phyloP scores from a whole-genome alignment of 1,140 invertebrate species.

The Drosophila leontia region DNA sequence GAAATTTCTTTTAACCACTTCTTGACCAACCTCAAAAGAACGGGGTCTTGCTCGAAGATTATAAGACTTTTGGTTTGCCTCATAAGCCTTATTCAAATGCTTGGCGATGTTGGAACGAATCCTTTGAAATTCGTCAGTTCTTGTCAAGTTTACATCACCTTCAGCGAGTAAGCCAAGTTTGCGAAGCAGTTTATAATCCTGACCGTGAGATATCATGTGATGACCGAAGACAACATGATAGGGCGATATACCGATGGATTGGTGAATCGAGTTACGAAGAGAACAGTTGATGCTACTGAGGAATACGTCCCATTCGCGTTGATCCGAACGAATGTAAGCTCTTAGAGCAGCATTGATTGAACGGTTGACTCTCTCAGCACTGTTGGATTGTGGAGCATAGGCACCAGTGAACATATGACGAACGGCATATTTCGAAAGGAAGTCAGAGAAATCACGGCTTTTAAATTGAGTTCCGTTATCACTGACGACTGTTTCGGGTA shows the following conservation, averaged over 20 bases:
- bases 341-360: not conserved
- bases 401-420: not conserved
- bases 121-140: slow-evolving; percentile 1
- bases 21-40: not conserved
- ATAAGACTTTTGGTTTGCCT: slow-evolving; percentile 5
- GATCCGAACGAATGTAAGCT: not conserved
- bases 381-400: not conserved
- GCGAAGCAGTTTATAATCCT: slow-evolving; percentile 2
- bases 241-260: slow-evolving; percentile 11
- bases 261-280: slow-evolving; percentile 11
- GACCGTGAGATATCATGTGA: slow-evolving; percentile 18
- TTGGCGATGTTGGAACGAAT: not conserved
- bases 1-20: too few species aligned
- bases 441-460: not conserved
- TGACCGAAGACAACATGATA: slow-evolving; percentile 16
- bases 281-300: slow-evolving; percentile 17
- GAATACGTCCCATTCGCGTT: slow-evolving; percentile 16
- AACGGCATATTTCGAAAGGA: not conserved
- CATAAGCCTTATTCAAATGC: slow-evolving; percentile 3
- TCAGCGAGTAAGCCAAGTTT: slow-evolving; percentile 6
- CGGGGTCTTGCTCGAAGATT: not conserved
- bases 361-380: not conserved
- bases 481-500: too few species aligned
- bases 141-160: not conserved
- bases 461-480: too few species aligned